Conservation (phyloP, 2,888 invertebrate genomes). For the Prionchulus punctatus region DNA sequence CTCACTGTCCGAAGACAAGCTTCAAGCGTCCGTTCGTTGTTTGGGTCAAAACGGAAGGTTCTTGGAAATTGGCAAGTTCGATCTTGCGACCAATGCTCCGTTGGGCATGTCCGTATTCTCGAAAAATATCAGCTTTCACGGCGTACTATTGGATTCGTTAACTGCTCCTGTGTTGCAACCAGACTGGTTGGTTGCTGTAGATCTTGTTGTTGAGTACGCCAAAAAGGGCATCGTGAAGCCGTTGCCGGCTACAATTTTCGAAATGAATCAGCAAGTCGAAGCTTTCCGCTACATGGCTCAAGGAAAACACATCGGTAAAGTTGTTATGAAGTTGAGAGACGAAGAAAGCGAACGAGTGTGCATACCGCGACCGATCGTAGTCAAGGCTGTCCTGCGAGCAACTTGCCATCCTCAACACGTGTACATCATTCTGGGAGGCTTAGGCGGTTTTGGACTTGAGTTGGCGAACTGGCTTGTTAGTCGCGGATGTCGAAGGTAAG, state of each 20-base stretch:
- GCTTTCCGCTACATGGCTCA: conserved; percentile 64
- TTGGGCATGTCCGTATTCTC: conserved; percentile 84
- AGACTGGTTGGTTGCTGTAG: conserved; percentile 26
- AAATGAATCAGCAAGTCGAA: conserved; percentile 55
- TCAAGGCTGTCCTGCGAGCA: conserved; percentile 2
- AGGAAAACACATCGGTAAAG: conserved; percentile 94
- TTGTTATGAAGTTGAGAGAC: conserved; percentile 65
- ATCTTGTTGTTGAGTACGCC: conserved; percentile 62
- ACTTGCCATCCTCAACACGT: conserved; percentile 5
- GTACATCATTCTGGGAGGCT: conserved; percentile 47
- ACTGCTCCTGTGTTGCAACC: conserved; percentile 51
- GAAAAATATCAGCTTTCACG: conserved; percentile 89
- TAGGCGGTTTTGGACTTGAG: conserved; percentile 87
- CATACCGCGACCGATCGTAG: conserved; percentile 16
- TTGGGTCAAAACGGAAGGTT: conserved; percentile 76
- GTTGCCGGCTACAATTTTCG: conserved; percentile 62
- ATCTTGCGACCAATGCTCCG: conserved; percentile 67
- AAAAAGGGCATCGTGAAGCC: conserved; percentile 69
- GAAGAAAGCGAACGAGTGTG: conserved; percentile 46
- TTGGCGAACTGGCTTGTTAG: conserved; percentile 65
- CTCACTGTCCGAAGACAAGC: conserved; percentile 75
- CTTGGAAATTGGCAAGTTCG: conserved; percentile 89
- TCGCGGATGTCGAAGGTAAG: conserved; percentile 55
- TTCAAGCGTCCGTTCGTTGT: conserved; percentile 75
- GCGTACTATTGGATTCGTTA: conserved; percentile 74